Evolutionary conservation across 2,113 vertebrate species (phyloP).

Genomic region (Chamaetylas fuelleborni): DNA sequence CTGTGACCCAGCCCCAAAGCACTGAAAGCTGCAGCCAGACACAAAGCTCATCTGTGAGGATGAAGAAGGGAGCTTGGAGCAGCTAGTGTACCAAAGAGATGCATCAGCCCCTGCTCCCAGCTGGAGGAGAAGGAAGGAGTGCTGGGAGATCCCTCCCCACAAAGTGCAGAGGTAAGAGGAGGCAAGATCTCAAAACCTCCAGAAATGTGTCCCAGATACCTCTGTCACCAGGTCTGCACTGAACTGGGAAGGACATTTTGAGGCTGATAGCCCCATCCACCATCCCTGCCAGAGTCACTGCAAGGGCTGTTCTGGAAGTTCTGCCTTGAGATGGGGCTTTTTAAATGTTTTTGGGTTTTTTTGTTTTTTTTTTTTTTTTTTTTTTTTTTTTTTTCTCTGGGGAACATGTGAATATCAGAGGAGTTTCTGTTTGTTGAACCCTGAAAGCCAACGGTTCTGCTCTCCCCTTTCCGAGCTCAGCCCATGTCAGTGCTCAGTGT

Average conservation of each 20-base stretch:
- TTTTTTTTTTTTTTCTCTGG: background rate
- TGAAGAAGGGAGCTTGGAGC: background rate
- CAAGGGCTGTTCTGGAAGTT: background rate
- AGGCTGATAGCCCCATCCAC: background rate
- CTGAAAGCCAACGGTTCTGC: background rate
- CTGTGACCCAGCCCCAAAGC: background rate
- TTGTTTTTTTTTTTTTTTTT: background rate
- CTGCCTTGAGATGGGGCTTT: background rate
- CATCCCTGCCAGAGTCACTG: background rate
- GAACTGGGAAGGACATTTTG: background rate
- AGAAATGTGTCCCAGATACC: background rate
- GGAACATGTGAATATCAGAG: background rate
- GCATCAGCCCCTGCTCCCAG: background rate
- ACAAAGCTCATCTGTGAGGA: background rate
- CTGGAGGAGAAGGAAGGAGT: background rate
- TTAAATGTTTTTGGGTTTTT: background rate
- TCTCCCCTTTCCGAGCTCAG: background rate
- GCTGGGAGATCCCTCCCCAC: background rate
- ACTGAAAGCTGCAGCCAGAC: background rate
- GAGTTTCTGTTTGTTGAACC: background rate
- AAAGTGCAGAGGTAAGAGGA: background rate
- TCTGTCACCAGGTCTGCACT: too few relatives aligned
- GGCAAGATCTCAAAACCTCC: background rate
- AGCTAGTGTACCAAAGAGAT: accelerated
- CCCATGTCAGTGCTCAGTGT: background rate